phyloP scores from a whole-genome alignment of 2,888 invertebrate genomes.

The Ischnura elegans region DNA sequence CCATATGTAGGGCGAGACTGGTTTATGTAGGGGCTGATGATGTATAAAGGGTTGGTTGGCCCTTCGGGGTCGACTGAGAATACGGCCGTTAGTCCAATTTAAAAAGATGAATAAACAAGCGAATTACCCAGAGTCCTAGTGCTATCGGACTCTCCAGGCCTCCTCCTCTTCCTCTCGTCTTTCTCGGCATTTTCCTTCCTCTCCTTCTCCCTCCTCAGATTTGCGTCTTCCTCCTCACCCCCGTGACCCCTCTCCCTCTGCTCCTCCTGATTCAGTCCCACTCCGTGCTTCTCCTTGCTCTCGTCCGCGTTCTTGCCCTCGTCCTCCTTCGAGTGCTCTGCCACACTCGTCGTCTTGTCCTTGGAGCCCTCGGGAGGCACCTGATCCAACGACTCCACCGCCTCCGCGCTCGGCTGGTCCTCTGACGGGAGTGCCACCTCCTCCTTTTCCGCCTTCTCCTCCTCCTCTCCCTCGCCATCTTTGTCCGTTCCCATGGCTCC shows the following conservation, averaged over 20 bases:
- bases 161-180: conserved; percentile 77
- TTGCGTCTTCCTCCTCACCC: conserved; percentile 78
- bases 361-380: conserved; percentile 71
- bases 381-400: conserved; percentile 68
- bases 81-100: no score
- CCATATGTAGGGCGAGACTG: no score
- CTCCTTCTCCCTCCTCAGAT: conserved; percentile 76
- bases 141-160: conserved; percentile 87
- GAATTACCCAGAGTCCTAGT: conserved; percentile 84
- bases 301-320: conserved; percentile 75
- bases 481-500: conserved; percentile 74
- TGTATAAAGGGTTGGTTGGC: no score
- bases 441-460: conserved; percentile 72
- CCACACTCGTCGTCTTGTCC: conserved; percentile 76
- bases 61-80: no score
- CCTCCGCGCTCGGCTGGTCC: conserved; percentile 71
- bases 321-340: conserved; percentile 74
- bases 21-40: no score
- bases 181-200: conserved; percentile 77
- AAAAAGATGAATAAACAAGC: background rate
- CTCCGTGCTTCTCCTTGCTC: conserved; percentile 77
- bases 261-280: conserved; percentile 82
- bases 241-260: conserved; percentile 86
- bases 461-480: conserved; percentile 74
- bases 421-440: conserved; percentile 72